Conservation (phyloP, 2,797 vertebrate genomes). For the Amblyopsis hoosieri region DNA sequence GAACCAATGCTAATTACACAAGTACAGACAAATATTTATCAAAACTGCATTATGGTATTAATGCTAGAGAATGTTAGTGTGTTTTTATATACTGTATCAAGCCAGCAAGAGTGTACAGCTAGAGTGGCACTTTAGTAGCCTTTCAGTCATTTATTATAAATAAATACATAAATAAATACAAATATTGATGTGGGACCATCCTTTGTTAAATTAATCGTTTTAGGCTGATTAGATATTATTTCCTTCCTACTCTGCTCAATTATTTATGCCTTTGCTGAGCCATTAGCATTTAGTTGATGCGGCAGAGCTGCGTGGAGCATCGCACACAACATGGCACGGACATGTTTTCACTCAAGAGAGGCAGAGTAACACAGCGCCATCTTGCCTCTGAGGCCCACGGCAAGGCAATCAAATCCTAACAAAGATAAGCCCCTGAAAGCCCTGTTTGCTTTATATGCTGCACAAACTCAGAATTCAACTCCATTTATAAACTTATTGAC, state of each 20-base stretch:
- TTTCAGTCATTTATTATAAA: too few species aligned
- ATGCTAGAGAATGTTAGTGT: too few species aligned
- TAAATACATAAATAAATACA: too few species aligned
- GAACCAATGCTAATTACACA: too few species aligned
- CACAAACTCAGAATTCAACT: conserved; percentile 38
- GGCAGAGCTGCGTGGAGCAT: neutral
- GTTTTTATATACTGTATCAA: too few species aligned
- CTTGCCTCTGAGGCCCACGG: neutral
- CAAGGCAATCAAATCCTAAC: conserved; percentile 7
- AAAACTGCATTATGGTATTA: too few species aligned
- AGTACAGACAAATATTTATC: too few species aligned
- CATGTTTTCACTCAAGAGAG: conserved; percentile 3
- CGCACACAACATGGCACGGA: neutral
- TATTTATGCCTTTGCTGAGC: conserved; percentile 18
- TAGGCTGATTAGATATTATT: conserved; percentile 25
- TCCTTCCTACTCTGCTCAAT: conserved; percentile 12
- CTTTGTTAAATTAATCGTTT: conserved; percentile 22
- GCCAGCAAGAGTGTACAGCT: neutral
- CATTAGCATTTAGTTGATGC: conserved; percentile 26
- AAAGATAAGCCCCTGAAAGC: conserved; percentile 24
- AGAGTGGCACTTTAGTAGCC: neutral
- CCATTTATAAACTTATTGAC: conserved; percentile 55
- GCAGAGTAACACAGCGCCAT: neutral
- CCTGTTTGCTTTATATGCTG: conserved; percentile 24
- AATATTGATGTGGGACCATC: conserved; percentile 5